These are phyloP conservation scores for Exocentrus adspersus DNA, from an alignment of 2,888 invertebrate species.

Conservation along the genomic window DNA sequence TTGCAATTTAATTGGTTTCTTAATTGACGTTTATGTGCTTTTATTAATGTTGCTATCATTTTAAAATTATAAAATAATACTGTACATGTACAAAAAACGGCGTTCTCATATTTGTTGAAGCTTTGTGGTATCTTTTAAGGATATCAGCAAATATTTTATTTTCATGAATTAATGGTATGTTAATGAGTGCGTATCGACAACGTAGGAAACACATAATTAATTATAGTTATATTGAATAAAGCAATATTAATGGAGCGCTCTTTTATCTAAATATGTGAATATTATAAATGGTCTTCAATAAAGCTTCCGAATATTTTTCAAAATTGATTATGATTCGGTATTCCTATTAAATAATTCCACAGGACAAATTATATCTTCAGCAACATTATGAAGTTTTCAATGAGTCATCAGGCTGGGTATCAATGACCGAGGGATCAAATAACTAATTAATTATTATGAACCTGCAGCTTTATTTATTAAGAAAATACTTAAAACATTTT, in stretches of 20 bases:
- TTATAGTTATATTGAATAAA: neutral
- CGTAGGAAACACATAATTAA: neutral
- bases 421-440: no score
- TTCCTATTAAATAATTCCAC: no score
- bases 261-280: neutral
- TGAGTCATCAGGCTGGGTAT: no score
- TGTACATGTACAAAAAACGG: conserved; percentile 9
- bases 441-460: no score
- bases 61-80: conserved; percentile 28
- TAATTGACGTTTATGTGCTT: conserved; percentile 60
- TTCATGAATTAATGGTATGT: neutral
- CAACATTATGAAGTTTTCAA: no score
- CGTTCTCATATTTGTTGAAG: neutral
- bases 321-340: no score
- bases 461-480: no score
- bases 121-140: neutral
- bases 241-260: neutral
- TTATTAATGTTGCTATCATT: conserved; percentile 52
- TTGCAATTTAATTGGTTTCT: conserved; percentile 60
- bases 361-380: no score
- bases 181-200: neutral
- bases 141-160: conserved; percentile 3
- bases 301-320: no score
- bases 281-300: neutral
- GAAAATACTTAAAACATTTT: no score